phyloP scores from a whole-genome alignment of 2,797 vertebrate genomes.

The Gadopsis bispinosus region DNA sequence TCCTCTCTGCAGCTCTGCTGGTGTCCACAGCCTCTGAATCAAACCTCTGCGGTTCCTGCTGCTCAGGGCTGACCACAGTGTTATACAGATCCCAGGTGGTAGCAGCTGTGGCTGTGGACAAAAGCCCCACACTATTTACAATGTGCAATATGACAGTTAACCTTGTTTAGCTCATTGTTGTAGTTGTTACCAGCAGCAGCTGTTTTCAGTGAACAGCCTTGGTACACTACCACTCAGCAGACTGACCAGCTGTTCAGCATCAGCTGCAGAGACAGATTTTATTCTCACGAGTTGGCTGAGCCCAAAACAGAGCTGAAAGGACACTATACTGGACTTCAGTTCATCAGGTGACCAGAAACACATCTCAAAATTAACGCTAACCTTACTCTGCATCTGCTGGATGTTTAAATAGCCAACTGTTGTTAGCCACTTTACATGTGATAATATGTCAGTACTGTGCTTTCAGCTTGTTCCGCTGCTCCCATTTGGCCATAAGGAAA shows the following conservation, averaged over 20 bases:
- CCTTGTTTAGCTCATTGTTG: too few species aligned
- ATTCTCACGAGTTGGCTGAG: too few species aligned
- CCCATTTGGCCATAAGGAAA: background rate
- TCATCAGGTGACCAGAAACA: too few species aligned
- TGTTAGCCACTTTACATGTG: background rate
- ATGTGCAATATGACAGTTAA: too few species aligned
- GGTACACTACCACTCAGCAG: too few species aligned
- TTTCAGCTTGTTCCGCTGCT: background rate
- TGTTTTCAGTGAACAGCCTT: too few species aligned
- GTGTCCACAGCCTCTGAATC: background rate
- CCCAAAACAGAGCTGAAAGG: too few species aligned
- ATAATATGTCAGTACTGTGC: background rate
- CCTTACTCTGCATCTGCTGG: background rate
- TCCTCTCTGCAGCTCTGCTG: slow-evolving; percentile 52
- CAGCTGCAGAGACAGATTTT: too few species aligned
- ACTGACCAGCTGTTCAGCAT: too few species aligned
- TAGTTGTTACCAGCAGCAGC: too few species aligned
- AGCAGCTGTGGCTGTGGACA: slow-evolving; percentile 80
- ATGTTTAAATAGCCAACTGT: background rate
- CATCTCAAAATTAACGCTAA: too few species aligned
- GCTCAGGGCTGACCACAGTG: slow-evolving; percentile 52
- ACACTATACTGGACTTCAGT: too few species aligned
- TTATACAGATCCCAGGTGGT: slow-evolving; percentile 88
- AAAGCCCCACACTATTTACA: background rate
- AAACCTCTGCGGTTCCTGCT: slow-evolving; percentile 47